Base-by-base conservation (phyloP, 2,113 vertebrate species). In the Brachirus orientalis region DNA sequence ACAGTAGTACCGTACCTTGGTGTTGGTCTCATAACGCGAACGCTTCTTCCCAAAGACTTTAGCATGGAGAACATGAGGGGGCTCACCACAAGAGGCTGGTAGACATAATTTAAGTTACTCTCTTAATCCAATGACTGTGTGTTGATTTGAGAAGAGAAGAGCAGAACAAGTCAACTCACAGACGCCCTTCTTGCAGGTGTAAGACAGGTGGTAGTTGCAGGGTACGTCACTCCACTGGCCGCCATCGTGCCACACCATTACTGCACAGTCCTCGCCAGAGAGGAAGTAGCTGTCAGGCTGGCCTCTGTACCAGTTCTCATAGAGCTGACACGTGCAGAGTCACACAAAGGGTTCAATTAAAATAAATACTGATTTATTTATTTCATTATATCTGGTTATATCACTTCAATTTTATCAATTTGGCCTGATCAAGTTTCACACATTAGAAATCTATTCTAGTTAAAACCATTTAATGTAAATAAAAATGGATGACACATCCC, bases 211-310 rank as follows among this genome's bases (percentile, higher is more conserved):
- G 84, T 99, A 99, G 91, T 98, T 98, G 79, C 97, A 98, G 6
- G 97, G 97, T 1, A 98, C 95, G 0, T 99, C 97, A 0, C 96
- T 99, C 97, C 97, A 99, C 33, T 86, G 94, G 0, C 97, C 97
- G 7, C 89, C 90, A 0, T 99, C 94, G 11, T 97, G 95, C 96
- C 96, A 97, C 60, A 97, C 95, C 88, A 97, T 96, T 69, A 98
- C 96, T 13, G 95, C 95, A 0, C 97, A 99, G 89, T 99, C 94
- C 86, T 99, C 97, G 1, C 97, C 97, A 0, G 96, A 98, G 61
- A 98, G 93, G 84, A 98, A 99, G 82, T 98, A 98, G 91, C 97
- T 99, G 92, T 99, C 97, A 0, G 97, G 97, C 75, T 99, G 97
- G 10, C 94, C 95, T 0, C 79, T 87, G 84, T 93, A 93, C 97